Base-by-base conservation (phyloP, 2,797 vertebrate genomes). In the Eupleurogrammus muticus region DNA sequence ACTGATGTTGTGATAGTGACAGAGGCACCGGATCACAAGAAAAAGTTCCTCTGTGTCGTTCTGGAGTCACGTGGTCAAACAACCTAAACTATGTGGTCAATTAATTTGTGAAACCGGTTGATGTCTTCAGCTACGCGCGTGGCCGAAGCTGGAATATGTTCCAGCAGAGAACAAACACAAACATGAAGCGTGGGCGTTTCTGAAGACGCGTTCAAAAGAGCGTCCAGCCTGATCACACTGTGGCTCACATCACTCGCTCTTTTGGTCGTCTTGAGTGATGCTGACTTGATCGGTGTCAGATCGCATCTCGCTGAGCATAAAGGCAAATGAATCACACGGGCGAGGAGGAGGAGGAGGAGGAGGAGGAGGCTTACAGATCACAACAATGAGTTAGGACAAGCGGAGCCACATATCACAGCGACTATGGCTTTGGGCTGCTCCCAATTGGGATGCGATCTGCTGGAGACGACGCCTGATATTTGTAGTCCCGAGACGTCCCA, bases 381-480 rank as follows among this genome's bases (percentile, higher is more conserved):
- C 49, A 72, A 83, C 49, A 75, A 83, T 74, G 13, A 77, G 38
- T 63, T 10, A 38, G 12, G 77, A 73, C 72, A 64, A 44, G 54
- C 49, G 13, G 56, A 57, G 73, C 32, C 42, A 46, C 56, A 49
- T 62, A 65, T 60, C 14, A 75, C 47, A 38, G 24, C 48, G 51
- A 34, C 38, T n/a, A 3, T 12, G n/a, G 73, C 54, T 63, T 57
- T 73, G 50, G 79, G 67, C 59, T 0, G 55, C 56, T 59, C 70
- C 57, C 10, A 32, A 20, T 46, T 55, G 14, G 0, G 40, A 35
- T n/a, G 40, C 53, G 51, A 70, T 64, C 50, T 32, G 60, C 40
- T 55, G 49, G 48, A 63, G 79, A 66, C 80, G 82, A 81, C 75
- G 59, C 71, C 60, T 81, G 80, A 80, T 78, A 79, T 75, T 72